Conservation (phyloP, 2,113 vertebrate genomes). For the Enhydra lutris region DNA sequence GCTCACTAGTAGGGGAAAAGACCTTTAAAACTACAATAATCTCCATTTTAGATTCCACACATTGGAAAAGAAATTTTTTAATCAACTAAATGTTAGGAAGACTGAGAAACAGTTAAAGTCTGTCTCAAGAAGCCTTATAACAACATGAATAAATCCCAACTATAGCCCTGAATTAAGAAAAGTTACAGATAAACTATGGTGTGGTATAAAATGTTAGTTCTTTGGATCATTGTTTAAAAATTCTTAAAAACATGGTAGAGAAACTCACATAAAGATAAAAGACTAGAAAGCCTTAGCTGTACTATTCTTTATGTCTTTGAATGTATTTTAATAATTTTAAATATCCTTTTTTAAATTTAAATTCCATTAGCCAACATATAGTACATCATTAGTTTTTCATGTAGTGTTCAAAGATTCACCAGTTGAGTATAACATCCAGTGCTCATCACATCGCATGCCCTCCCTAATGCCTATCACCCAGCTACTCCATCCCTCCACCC, state of each 20-base stretch:
- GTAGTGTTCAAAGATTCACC: no score
- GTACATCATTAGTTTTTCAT: no score
- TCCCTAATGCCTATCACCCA: no score
- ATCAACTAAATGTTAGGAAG: not conserved
- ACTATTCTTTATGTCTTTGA: not conserved
- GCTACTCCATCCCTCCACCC: no score
- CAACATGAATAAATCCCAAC: not conserved
- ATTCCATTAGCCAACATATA: no score
- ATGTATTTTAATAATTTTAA: not conserved
- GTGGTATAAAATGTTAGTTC: not conserved
- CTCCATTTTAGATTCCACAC: not conserved
- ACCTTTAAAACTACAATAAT: not conserved
- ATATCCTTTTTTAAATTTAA: not conserved
- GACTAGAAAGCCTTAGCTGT: not conserved
- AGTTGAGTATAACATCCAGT: no score
- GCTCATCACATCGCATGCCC: no score
- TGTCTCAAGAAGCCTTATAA: not conserved
- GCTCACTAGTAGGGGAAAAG: not conserved
- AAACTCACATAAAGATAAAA: not conserved
- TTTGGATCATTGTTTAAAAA: not conserved
- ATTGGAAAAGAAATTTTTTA: not conserved
- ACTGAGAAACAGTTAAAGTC: not conserved
- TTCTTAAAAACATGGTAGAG: not conserved
- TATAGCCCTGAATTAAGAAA: not conserved
- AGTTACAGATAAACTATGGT: not conserved